Evolutionary conservation across 64 coral and sea anemone genomes (phyloP).

Genomic region (Montipora foliosa): DNA sequence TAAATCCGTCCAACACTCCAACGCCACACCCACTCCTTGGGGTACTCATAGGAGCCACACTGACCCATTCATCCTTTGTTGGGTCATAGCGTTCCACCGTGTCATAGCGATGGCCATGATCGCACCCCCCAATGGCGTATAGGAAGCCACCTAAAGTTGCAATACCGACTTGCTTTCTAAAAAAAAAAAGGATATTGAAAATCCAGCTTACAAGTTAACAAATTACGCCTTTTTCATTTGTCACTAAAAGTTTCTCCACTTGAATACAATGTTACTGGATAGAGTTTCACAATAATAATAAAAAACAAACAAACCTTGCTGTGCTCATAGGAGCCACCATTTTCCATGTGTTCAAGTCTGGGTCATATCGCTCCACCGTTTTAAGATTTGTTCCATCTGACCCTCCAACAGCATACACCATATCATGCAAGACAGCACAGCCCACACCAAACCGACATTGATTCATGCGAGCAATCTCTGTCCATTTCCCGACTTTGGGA

Average conservation of each 20-base stretch:
- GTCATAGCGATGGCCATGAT: constrained; percentile 89
- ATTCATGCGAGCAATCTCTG: constrained; percentile 92
- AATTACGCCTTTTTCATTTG: too few relatives aligned
- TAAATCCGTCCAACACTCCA: constrained; percentile 93
- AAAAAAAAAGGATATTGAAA: background rate
- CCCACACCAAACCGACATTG: constrained; percentile 97
- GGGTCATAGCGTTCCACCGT: constrained; percentile 97
- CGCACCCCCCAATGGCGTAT: constrained; percentile 97
- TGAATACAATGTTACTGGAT: background rate
- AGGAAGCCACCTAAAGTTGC: constrained; percentile 86
- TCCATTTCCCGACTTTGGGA: constrained; percentile 87
- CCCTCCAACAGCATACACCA: constrained; percentile 93
- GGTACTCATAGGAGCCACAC: constrained; percentile 95
- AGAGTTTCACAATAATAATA: background rate
- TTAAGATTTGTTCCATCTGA: constrained; percentile 95
- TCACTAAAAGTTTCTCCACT: background rate
- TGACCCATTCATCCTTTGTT: constrained; percentile 86
- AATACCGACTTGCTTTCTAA: constrained; percentile 96
- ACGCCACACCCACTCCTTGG: constrained; percentile 99
- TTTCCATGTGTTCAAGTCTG: constrained; percentile 86
- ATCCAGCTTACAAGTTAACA: too few relatives aligned
- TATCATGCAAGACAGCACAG: constrained; percentile 78
- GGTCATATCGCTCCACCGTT: constrained; percentile 92
- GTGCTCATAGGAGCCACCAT: constrained; percentile 94
- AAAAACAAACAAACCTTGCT: constrained; percentile 74